These are phyloP conservation scores for Ips nitidus DNA, from an alignment of 1,140 invertebrate genomes.

Conservation along the genomic window DNA sequence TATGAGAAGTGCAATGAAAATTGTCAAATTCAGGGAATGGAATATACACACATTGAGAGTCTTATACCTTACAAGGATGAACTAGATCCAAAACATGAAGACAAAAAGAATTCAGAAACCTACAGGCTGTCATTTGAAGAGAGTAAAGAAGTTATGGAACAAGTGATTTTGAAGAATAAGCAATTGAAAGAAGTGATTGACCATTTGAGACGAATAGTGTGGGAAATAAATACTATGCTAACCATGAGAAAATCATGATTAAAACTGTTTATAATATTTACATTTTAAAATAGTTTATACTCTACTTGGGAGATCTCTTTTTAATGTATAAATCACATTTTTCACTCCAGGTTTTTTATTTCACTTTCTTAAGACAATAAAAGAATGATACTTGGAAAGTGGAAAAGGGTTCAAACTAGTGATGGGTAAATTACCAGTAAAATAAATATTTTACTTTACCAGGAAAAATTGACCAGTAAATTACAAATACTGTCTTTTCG, in stretches of 20 bases:
- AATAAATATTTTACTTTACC: too few species aligned
- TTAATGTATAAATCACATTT: too few species aligned
- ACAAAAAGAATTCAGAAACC: conserved; percentile 75
- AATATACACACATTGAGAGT: conserved; percentile 87
- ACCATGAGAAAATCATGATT: conserved; percentile 76
- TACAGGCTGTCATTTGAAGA: conserved; percentile 75
- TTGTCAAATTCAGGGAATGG: conserved; percentile 75
- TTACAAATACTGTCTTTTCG: too few species aligned
- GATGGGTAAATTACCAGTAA: too few species aligned
- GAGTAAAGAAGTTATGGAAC: conserved; percentile 67
- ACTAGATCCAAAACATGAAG: conserved; percentile 74
- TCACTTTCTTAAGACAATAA: too few species aligned
- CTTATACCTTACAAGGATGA: conserved; percentile 87
- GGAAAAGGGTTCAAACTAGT: too few species aligned
- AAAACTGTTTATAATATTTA: neutral
- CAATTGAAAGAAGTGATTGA: conserved; percentile 94
- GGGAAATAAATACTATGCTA: conserved; percentile 96
- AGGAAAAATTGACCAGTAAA: too few species aligned
- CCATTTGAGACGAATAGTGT: conserved; percentile 86
- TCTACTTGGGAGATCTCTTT: neutral
- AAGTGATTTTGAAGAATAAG: conserved; percentile 84
- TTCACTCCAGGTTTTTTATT: too few species aligned
- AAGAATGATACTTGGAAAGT: too few species aligned
- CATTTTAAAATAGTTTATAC: neutral
- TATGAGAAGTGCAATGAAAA: conserved; percentile 91